Percentiles rank a stretch among this genome's conserved stretches.
Conservation (phyloP, 2,888 invertebrate genomes). For the Polyploca ridens region DNA sequence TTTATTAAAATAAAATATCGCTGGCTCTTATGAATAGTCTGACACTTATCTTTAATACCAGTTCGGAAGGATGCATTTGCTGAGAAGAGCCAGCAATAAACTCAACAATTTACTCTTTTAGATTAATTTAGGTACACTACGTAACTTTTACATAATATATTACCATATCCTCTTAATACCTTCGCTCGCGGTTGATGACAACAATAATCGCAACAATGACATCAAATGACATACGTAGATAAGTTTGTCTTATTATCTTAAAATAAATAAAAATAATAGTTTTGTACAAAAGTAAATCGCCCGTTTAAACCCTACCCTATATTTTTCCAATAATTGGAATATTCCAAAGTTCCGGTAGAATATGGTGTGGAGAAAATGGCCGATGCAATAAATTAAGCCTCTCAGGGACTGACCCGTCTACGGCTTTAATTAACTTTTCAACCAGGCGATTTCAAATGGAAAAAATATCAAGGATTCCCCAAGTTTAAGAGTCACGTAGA, state of each 20-base stretch:
- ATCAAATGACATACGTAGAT: no score
- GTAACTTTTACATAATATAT: no score
- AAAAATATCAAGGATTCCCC: slow-evolving; percentile 53
- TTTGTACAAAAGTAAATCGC: neutral
- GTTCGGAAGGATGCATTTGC: no score
- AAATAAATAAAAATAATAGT: neutral
- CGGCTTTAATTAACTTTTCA: slow-evolving; percentile 80
- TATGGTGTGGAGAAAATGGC: slow-evolving; percentile 63
- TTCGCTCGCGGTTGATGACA: no score
- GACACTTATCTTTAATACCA: no score
- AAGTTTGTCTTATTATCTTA: neutral
- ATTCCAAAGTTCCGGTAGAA: slow-evolving; percentile 32
- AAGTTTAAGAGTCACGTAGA: slow-evolving; percentile 53
- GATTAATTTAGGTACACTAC: no score
- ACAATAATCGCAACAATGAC: no score
- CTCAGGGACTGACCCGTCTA: slow-evolving; percentile 71
- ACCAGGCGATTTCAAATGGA: slow-evolving; percentile 64
- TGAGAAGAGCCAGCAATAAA: no score
- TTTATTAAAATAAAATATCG: no score
- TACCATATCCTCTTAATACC: no score
- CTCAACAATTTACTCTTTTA: no score
- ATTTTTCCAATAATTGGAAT: slow-evolving; percentile 33
- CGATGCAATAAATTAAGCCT: slow-evolving; percentile 76
- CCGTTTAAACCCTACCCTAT: slow-evolving; percentile 7
- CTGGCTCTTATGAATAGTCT: no score